These are phyloP conservation scores for Tanypteryx hageni DNA, from an alignment of 2,888 invertebrate species.

Conservation along the genomic window DNA sequence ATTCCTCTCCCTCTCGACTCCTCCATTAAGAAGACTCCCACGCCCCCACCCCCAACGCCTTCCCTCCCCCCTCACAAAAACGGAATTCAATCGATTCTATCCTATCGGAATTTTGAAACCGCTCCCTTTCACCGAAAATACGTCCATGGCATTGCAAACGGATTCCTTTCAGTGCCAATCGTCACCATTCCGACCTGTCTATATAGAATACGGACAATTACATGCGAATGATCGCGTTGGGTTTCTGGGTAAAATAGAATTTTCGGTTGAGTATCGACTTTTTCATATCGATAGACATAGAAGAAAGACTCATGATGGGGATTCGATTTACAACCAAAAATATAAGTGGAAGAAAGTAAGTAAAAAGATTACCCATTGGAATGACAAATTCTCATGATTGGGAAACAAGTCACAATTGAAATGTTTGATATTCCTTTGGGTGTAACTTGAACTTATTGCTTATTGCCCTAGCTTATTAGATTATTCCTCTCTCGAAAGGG, in stretches of 20 bases:
- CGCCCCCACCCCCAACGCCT: background rate
- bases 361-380: background rate
- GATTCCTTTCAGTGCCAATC: background rate
- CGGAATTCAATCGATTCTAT: background rate
- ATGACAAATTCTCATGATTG: background rate
- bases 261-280: background rate
- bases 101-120: background rate
- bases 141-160: background rate
- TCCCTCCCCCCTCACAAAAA: background rate
- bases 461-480: no score
- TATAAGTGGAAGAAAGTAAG: background rate
- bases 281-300: background rate
- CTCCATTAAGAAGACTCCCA: conserved; percentile 10
- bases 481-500: no score
- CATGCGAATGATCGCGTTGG: background rate
- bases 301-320: background rate
- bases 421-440: no score
- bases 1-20: background rate
- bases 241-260: no score
- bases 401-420: background rate
- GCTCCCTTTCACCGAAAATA: background rate
- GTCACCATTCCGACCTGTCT: background rate
- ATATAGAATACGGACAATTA: background rate
- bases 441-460: no score
- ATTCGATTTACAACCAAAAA: background rate